Evolutionary conservation across 92 coral and sea anemone species (phyloP), one percentile per base, ranked within the genome.

Genomic region (Umimayanthus chanpuru): DNA sequence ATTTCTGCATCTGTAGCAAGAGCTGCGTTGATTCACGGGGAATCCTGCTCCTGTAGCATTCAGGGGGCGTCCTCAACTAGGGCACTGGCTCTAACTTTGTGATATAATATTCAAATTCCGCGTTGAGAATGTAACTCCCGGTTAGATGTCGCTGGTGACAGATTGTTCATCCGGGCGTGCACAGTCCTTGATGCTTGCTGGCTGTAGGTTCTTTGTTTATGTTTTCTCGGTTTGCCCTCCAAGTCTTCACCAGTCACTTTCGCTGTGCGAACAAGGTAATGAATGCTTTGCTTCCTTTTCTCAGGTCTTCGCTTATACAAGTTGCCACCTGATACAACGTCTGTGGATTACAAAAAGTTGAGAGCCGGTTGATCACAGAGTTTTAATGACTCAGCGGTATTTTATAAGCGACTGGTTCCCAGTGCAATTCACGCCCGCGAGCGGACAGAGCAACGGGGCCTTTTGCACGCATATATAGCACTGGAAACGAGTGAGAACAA

Each of bases 171-270:
- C 12, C 56, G 10, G 11, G 58, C 18, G 58, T 53, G 58, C 18
- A 53, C 58, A 71, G 77, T 73, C 11, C 41, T 39, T 30, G 77
- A 73, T 73, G 2, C 21, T 6, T 15, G 41, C 9, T 73, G 11
- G 30, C 12, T 25, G 25, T 44, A 78, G 66, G 20, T 78, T 78
- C 65, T 78, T 58, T 78, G 53, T 55, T 58, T 32, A 49, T 25
- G 81, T 9, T 39, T 65, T 44, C 81, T n/a, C 20, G 81, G 81
- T 78, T 78, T 78, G 6, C 81, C 81, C 1, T 78, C 81, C 36
- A 78, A 49, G 25, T 78, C 81, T 26, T 78, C 81, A 12, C 81
- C 81, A 78, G 15, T 44, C 18, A 49, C 81, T 25, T 11, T 78
- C 32, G 81, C 81, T 49, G 29, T 44, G 21, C 81, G 81, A 47